These are phyloP conservation scores for Amphipoea lucens DNA, from an alignment of 2,888 invertebrate genomes.

Conservation along the genomic window DNA sequence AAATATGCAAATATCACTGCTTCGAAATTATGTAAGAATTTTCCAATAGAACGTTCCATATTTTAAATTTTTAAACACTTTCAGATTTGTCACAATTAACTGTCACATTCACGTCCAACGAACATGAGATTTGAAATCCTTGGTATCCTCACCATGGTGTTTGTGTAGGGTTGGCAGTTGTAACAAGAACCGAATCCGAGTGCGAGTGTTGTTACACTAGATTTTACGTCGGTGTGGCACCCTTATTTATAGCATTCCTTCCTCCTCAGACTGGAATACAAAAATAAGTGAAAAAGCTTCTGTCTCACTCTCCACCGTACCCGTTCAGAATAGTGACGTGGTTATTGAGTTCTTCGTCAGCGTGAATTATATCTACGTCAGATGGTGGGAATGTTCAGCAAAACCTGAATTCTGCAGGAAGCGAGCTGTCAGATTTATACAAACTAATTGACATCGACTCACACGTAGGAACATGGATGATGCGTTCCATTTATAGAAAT, in stretches of 20 bases:
- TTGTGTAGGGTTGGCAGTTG: slow-evolving; percentile 82
- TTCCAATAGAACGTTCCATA: background rate
- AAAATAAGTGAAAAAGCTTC: slow-evolving; percentile 88
- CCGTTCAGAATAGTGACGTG: slow-evolving; percentile 71
- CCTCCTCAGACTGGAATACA: slow-evolving; percentile 82
- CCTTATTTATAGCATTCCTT: slow-evolving; percentile 89
- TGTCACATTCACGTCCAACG: slow-evolving; percentile 68
- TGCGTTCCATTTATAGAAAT: slow-evolving; percentile 63
- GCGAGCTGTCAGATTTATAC: slow-evolving; percentile 73
- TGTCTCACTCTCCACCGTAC: slow-evolving; percentile 80
- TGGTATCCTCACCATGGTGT: slow-evolving; percentile 85
- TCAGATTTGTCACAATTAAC: slow-evolving; percentile 51
- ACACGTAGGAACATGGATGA: slow-evolving; percentile 58
- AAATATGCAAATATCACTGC: slow-evolving; percentile 37
- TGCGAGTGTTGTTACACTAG: slow-evolving; percentile 90
- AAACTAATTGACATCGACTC: slow-evolving; percentile 70
- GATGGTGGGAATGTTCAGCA: slow-evolving; percentile 73
- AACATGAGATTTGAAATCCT: slow-evolving; percentile 65
- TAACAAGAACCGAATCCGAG: slow-evolving; percentile 90
- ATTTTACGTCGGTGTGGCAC: slow-evolving; percentile 83
- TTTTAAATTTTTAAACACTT: slow-evolving; percentile 35
- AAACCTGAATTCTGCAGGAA: slow-evolving; percentile 73
- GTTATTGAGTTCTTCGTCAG: slow-evolving; percentile 69
- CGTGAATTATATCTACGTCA: slow-evolving; percentile 71
- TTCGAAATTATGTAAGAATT: slow-evolving; percentile 31